Base-by-base conservation (phyloP, 2,797 vertebrate genomes). In the Anas capensis region DNA sequence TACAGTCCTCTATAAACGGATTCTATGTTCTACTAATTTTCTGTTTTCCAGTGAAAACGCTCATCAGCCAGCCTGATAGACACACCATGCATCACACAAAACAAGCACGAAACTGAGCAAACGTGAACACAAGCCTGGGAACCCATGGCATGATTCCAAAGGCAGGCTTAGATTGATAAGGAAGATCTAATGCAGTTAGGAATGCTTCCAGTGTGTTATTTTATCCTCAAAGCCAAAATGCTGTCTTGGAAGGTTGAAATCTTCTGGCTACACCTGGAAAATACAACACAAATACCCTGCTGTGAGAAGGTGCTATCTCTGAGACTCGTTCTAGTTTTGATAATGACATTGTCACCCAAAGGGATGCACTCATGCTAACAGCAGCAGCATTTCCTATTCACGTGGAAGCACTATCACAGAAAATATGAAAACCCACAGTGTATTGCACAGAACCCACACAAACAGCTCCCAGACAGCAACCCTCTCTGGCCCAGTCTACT, bases 151-250 rank as follows among this genome's bases (percentile, higher is more conserved):
- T 1, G 1, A 6, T 15, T 40, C 77, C 73, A 88, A 64, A 56
- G 1, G 4, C 58, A 9, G 61, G 29, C 6, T 38, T 21, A 12
- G 53, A 14, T 3, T 46, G 29, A 10, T 49, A 31, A 81, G 65
- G 66, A 65, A 62, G 58, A 24, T n/a, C 58, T 44, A 2, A 77
- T 7, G 40, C 51, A 77, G 70, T 4, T 64, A 90, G 76, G 76
- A 77, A 44, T 26, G n/a, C 33, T 88, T 93, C 73, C 78, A 84
- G 81, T 2, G 20, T 18, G 65, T 72, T 91, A 64, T 90, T 88
- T 90, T 13, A 34, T 42, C n/a, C 90, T 82, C 83, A 36, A 56
- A 81, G 65, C 34, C 73, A 79, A 88, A 94, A 18, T 1, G 6
- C 42, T 60, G 56, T 29, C 33, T 90, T 11, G 4, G 73, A 61